Percentiles rank a stretch among this genome's conserved stretches.
These are phyloP conservation scores for Ormia ochracea DNA, from an alignment of 2,888 invertebrate species.

Conservation along the genomic window DNA sequence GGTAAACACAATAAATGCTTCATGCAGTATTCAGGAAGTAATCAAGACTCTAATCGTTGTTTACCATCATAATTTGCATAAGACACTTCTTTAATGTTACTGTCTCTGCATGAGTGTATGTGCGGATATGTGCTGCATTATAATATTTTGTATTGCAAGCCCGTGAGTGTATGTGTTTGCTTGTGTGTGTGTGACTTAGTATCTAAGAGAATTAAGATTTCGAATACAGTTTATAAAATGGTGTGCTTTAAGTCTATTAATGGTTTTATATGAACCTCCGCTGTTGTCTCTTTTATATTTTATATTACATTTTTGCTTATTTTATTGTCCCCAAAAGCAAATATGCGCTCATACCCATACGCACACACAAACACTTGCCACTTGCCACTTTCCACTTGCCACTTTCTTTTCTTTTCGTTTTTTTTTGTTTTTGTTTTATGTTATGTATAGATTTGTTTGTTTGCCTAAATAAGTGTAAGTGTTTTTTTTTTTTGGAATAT, in stretches of 20 bases:
- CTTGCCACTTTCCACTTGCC: too few species aligned
- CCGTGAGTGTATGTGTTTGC: background rate
- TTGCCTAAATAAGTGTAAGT: slow-evolving; percentile 12
- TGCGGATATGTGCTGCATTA: background rate
- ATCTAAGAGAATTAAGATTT: background rate
- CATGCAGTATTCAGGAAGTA: slow-evolving; percentile 76
- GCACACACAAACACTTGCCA: background rate
- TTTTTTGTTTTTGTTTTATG: too few species aligned
- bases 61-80: slow-evolving; percentile 75
- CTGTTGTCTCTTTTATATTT: slow-evolving; percentile 9
- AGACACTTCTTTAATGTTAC: slow-evolving; percentile 61
- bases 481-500: slow-evolving; percentile 18
- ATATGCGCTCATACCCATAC: background rate
- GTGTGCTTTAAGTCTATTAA: slow-evolving; percentile 49
- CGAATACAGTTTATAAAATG: background rate
- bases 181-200: background rate
- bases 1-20: slow-evolving; percentile 72
- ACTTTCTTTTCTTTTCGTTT: too few species aligned
- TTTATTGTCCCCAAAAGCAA: slow-evolving; percentile 41
- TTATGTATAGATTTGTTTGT: background rate
- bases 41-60: slow-evolving; percentile 77
- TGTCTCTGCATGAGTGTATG: too few species aligned
- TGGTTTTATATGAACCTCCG: slow-evolving; percentile 29
- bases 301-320: slow-evolving; percentile 9
- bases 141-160: background rate